Conservation (phyloP, 92 coral and sea anemone species). For the Epizoanthus ramosus region DNA sequence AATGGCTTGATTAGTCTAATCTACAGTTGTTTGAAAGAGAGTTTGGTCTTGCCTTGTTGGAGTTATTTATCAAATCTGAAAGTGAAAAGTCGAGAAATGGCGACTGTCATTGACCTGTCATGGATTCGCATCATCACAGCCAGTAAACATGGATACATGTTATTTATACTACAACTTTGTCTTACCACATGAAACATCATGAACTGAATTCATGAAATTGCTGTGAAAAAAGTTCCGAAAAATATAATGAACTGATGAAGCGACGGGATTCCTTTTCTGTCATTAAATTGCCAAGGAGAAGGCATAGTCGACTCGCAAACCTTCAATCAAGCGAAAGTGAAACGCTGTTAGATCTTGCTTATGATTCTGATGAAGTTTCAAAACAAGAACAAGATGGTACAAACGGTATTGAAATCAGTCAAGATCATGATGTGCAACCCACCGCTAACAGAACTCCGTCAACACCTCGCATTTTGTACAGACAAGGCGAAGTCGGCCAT, state of each 20-base stretch:
- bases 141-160: background rate
- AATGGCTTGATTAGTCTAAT: background rate
- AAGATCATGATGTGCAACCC: background rate
- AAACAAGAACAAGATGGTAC: conserved; percentile 3
- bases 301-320: conserved; percentile 21
- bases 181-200: background rate
- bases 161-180: no score
- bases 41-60: no score
- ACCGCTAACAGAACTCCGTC: conserved; percentile 19
- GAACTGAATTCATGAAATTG: background rate
- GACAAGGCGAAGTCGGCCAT: background rate
- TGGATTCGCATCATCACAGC: conserved; percentile 2
- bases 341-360: conserved; percentile 10
- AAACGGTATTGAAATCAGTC: background rate
- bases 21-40: background rate
- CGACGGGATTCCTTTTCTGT: conserved; percentile 25
- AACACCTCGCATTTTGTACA: conserved; percentile 21
- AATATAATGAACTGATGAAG: conserved; percentile 16
- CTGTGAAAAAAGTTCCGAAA: no score
- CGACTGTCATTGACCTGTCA: background rate
- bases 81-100: background rate
- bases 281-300: conserved; percentile 36
- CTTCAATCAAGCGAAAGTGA: conserved; percentile 21
- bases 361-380: conserved; percentile 10
- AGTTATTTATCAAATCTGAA: background rate